A percentile compares a stretch with the other conserved stretches of the same genome.
phyloP scores from a whole-genome alignment of 2,888 invertebrate species.

The Neoascia interrupta region DNA sequence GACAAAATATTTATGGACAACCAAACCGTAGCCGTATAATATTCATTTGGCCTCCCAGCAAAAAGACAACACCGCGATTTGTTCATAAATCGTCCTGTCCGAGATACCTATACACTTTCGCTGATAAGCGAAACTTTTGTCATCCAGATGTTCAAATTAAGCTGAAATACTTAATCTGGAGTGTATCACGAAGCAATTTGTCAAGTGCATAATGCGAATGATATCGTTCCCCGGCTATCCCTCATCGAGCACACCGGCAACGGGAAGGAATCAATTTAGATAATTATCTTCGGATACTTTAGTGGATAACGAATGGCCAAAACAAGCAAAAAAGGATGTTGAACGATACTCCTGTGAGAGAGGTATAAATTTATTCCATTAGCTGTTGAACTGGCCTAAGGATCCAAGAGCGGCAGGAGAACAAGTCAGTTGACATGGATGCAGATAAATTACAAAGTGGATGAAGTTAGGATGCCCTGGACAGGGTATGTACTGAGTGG shows the following conservation, averaged over 20 bases:
- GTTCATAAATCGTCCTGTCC: too few species aligned
- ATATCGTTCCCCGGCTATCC: neutral
- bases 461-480: too few species aligned
- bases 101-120: too few species aligned
- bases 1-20: too few species aligned
- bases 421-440: neutral
- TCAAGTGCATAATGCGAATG: neutral
- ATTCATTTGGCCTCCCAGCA: too few species aligned
- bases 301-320: neutral
- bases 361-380: neutral
- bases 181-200: neutral
- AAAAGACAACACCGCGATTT: too few species aligned
- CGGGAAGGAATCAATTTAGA: constrained; percentile 1
- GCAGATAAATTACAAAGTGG: neutral
- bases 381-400: too few species aligned
- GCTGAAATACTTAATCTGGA: neutral
- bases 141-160: too few species aligned
- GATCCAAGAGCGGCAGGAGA: too few species aligned
- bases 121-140: too few species aligned
- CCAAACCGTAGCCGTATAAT: too few species aligned
- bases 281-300: neutral
- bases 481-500: too few species aligned
- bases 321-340: neutral
- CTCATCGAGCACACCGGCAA: neutral
- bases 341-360: neutral